These are phyloP conservation scores for Anguilla pacifica DNA, from an alignment of 2,797 vertebrate genomes.

Conservation along the genomic window DNA sequence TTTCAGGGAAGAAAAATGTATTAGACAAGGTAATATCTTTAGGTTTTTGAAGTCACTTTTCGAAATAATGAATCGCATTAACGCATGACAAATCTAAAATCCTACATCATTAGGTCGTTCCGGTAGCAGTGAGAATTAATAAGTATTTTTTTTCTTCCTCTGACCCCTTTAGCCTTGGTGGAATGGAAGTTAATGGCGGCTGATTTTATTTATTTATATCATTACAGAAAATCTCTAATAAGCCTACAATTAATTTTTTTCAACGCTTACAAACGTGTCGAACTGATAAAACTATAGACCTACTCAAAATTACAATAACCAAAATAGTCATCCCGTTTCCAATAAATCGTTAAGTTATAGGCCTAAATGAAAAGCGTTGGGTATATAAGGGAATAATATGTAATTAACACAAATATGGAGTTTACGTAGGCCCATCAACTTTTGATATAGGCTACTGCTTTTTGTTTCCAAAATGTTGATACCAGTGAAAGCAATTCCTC, in stretches of 20 bases:
- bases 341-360: conserved; percentile 32
- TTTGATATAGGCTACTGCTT: conserved; percentile 5
- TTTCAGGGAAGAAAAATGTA: conserved; percentile 58
- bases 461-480: not conserved
- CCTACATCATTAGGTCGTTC: conserved; percentile 74
- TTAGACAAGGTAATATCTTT: conserved; percentile 69
- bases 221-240: conserved; percentile 73
- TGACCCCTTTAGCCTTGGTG: conserved; percentile 78
- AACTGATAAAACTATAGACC: conserved; percentile 33
- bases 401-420: not conserved
- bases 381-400: not conserved
- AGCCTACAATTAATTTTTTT: conserved; percentile 40
- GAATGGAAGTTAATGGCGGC: conserved; percentile 81
- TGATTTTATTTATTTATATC: conserved; percentile 88
- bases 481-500: not conserved
- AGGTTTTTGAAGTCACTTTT: conserved; percentile 68
- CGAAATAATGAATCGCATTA: conserved; percentile 75
- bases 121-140: conserved; percentile 77
- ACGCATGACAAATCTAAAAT: conserved; percentile 75
- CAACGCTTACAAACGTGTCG: conserved; percentile 45
- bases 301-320: conserved; percentile 40
- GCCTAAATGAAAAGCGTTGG: not conserved
- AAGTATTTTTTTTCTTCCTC: conserved; percentile 62
- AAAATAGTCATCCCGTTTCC: conserved; percentile 32
- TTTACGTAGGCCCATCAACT: conserved; percentile 10